Evolutionary conservation across 2,113 vertebrate genomes (phyloP).

Genomic region (Burhinus oedicnemus): DNA sequence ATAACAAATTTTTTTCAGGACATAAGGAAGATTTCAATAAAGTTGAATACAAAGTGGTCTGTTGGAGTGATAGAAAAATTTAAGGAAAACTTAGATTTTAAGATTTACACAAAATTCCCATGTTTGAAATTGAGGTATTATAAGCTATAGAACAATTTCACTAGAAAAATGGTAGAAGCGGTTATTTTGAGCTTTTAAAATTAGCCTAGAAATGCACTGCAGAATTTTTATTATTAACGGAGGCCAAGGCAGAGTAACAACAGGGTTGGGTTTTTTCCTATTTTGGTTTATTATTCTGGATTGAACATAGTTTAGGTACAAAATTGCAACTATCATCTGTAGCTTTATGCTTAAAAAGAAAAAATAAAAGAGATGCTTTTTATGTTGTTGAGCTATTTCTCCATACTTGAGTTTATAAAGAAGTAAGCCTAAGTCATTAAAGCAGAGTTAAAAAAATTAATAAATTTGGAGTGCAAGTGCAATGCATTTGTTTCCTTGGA

Average conservation of each 20-base stretch:
- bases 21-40: not conserved
- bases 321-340: not conserved
- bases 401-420: slow-evolving; percentile 37
- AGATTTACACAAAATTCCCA: not conserved
- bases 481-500: slow-evolving; percentile 75
- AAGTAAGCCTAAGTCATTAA: slow-evolving; percentile 59
- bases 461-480: slow-evolving; percentile 65
- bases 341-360: not conserved
- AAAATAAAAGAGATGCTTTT: not conserved
- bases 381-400: slow-evolving; percentile 1
- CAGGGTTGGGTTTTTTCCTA: not conserved
- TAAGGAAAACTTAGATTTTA: not conserved
- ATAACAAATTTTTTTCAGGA: not conserved
- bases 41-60: not conserved
- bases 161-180: not conserved
- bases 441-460: slow-evolving; percentile 63
- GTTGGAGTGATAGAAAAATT: not conserved
- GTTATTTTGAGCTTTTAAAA: not conserved
- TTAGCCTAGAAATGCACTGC: not conserved
- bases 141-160: not conserved
- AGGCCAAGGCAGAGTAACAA: not conserved
- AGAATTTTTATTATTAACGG: not conserved
- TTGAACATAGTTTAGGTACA: not conserved
- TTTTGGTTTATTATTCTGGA: not conserved
- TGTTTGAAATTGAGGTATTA: not conserved